Evolutionary conservation across 2,888 invertebrate species (phyloP), one percentile per base, ranked within the genome.

Genomic region (Acleris emargana): DNA sequence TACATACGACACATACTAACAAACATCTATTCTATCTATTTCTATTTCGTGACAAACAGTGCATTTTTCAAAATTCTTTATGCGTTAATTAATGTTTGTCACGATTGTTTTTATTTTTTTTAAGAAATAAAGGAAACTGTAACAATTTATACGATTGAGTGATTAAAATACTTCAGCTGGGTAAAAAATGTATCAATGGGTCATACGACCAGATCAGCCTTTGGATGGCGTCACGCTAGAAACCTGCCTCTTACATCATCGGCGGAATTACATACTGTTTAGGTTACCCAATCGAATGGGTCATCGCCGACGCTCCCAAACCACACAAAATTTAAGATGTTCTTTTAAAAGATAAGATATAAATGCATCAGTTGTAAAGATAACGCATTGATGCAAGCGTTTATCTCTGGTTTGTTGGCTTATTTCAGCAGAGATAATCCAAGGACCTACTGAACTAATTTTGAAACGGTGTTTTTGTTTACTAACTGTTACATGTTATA

Each of bases 201-300:
- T 50, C 60, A 47, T 49, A 63, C 50, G 68, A 71, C 57, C 50
- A 59, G 64, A 71, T 72, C 73, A 79, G 28, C 81, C 80, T 80
- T 79, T 77, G 69, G 57, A 68, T 80, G 77, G 76, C 76, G 80
- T 81, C 78, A 81, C 75, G 58, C 64, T 62, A 67, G 69, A 71
- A 66, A 66, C 69, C 68, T 66, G 59, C 68, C 60, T 61, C 75
- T 87, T 86, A 85, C 87, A 84, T 89, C 89, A 89, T 76, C 87
- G 73, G 77, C 77, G 71, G 73, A 84, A 78, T 83, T 83, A 83
- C 71, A 69, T 67, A 69, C 67, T 72, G 64, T 75, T 50, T 62
- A 59, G 72, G 77, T 74, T 75, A 72, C 74, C 70, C 73, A 72
- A 68, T 64, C 68, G 72, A 73, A 73, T 73, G 71, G 80, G 81